phyloP scores from a whole-genome alignment of 2,888 invertebrate species.

The Chrysodeixis includens region DNA sequence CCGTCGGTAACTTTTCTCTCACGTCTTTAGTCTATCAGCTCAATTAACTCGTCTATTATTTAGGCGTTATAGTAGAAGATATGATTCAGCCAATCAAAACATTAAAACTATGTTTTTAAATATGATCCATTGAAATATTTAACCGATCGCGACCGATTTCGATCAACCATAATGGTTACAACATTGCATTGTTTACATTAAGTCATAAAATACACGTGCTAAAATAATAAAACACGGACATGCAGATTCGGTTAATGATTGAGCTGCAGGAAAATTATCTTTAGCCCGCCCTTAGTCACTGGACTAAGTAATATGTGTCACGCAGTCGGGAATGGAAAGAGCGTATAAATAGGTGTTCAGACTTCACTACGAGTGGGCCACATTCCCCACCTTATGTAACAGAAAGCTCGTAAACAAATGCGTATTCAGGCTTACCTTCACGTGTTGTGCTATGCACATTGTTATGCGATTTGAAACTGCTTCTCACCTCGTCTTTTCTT shows the following conservation, averaged over 20 bases:
- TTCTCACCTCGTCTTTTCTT: slow-evolving; percentile 18
- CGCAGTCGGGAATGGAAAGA: slow-evolving; percentile 81
- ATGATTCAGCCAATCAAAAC: neutral
- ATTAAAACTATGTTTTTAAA: neutral
- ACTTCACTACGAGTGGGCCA: slow-evolving; percentile 73
- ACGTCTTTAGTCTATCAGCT: neutral
- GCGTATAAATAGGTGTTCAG: slow-evolving; percentile 81
- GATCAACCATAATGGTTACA: neutral
- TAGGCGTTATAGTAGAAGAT: too few species aligned
- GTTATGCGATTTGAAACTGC: slow-evolving; percentile 55
- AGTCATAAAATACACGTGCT: slow-evolving; percentile 32
- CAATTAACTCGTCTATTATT: neutral
- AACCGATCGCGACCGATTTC: neutral
- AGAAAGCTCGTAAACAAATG: slow-evolving; percentile 81
- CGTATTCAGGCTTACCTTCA: slow-evolving; percentile 63
- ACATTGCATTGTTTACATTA: slow-evolving; percentile 42
- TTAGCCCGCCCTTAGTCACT: slow-evolving; percentile 79
- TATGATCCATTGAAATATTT: neutral
- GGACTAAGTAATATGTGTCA: slow-evolving; percentile 81
- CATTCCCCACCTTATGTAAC: slow-evolving; percentile 79
- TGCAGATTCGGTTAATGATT: slow-evolving; percentile 57
- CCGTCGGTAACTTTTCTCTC: slow-evolving; percentile 39
- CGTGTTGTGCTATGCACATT: slow-evolving; percentile 61
- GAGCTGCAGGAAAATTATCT: slow-evolving; percentile 71
- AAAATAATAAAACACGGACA: slow-evolving; percentile 43